phyloP scores from a whole-genome alignment of 2,888 invertebrate genomes.

The Thera britannica region DNA sequence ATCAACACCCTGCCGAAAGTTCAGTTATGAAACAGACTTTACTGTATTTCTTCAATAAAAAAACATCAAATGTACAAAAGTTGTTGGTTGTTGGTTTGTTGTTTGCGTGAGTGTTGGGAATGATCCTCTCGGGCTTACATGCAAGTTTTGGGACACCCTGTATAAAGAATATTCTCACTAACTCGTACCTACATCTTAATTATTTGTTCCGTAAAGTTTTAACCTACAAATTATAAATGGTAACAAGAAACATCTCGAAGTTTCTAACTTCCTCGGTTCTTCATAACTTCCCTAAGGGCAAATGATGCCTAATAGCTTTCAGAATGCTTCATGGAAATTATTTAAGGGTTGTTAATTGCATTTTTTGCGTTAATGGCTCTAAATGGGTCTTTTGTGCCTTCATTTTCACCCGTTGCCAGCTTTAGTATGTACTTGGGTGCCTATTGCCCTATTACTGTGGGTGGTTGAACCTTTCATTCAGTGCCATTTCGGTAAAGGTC shows the following conservation, averaged over 20 bases:
- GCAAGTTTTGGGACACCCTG: too few species aligned
- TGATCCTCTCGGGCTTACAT: too few species aligned
- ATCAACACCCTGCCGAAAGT: too few species aligned
- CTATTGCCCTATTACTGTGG: constrained; percentile 4
- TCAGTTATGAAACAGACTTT: too few species aligned
- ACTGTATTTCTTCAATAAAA: too few species aligned
- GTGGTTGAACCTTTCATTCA: constrained; percentile 7
- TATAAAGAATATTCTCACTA: background rate
- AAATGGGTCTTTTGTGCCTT: constrained; percentile 25
- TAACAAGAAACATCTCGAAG: constrained; percentile 22
- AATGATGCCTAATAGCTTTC: constrained; percentile 33
- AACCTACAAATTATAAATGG: constrained; percentile 17
- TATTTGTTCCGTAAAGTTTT: constrained; percentile 6
- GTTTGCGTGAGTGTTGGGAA: too few species aligned
- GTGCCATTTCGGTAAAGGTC: background rate
- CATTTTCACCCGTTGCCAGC: constrained; percentile 19
- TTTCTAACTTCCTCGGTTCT: constrained; percentile 18
- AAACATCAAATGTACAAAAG: too few species aligned
- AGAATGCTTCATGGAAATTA: constrained; percentile 39
- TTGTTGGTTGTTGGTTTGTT: too few species aligned
- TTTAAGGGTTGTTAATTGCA: constrained; percentile 38
- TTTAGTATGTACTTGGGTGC: constrained; percentile 18
- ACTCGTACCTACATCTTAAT: background rate
- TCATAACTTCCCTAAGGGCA: constrained; percentile 23
- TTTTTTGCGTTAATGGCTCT: constrained; percentile 31